Evolutionary conservation across 1,140 invertebrate species (phyloP), one percentile per base, ranked within the genome.

Genomic region (Drosophila simulans): DNA sequence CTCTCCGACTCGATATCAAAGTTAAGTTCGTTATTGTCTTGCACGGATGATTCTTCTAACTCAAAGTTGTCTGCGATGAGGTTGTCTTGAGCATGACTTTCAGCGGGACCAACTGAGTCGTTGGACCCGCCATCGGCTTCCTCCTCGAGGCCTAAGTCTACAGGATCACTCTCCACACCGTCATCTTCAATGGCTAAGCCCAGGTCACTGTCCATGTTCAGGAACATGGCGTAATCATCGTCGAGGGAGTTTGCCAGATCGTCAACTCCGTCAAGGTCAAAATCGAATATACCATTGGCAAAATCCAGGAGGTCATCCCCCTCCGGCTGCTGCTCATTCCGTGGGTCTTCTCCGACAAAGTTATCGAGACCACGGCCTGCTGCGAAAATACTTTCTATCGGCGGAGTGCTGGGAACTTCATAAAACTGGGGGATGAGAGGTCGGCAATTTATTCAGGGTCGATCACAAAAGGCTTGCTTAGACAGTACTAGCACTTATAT

Each of bases 381-480:
- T 17, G 82, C 77, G 69, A 85, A 85, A 45, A 85, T 69, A 73
- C 77, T 85, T 77, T 85, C 73, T 58, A 52, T 13, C 25, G 69
- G 64, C 59, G 59, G 59, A 49, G 68, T 80, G 31, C 42, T 81
- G 22, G 75, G 75, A 54, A 57, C 49, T 72, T 71, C 80, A 88
- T 89, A 89, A 80, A 89, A 89, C 86, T 82, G 72, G 69, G 37
- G 70, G 58, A 66, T 88, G 75, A 82, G 60, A 79, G 63, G 78
- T 88, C 78, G 73, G 64, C 64, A 49, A 75, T 89, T 89, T 89
- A 89, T 89, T 89, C 69, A 65, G 51, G 49, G 46, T 59, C 43
- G 63, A 90, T 85, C 78, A 88, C 83, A 90, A 83, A 78, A 62
- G 64, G 46, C 76, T 85, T 62, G 72, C 56, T 63, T 63, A 46